phyloP scores from a whole-genome alignment of 2,113 vertebrate species.

The Acrocephalus kingi region DNA sequence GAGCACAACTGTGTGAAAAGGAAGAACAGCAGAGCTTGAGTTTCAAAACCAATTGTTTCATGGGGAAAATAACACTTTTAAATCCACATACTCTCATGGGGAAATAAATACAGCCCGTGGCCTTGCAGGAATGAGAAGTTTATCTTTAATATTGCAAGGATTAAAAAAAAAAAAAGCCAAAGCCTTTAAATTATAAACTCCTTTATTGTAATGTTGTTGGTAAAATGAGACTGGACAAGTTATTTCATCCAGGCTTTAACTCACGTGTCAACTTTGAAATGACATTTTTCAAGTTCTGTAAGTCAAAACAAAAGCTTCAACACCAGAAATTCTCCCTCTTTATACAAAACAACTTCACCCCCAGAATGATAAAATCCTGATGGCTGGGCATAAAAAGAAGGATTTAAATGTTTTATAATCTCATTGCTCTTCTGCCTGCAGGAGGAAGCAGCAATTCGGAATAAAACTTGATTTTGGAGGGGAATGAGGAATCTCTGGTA shows the following conservation, averaged over 20 bases:
- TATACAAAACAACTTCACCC: not conserved
- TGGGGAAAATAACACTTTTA: not conserved
- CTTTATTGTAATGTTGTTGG: not conserved
- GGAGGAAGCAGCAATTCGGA: not conserved
- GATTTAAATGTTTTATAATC: not conserved
- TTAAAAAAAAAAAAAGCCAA: not conserved
- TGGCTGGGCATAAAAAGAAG: not conserved
- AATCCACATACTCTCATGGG: not conserved
- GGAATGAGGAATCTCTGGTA: not conserved
- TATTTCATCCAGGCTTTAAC: not conserved
- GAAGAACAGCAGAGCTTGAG: not conserved
- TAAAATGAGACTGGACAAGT: not conserved
- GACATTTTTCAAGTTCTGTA: not conserved
- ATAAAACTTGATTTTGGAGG: not conserved
- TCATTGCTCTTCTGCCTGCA: not conserved
- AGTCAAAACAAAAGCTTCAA: not conserved
- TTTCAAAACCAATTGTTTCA: not conserved
- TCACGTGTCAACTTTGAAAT: not conserved
- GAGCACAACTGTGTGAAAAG: not conserved
- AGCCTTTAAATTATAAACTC: not conserved
- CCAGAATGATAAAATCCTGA: not conserved
- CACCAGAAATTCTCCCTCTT: not conserved
- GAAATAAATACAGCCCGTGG: not conserved
- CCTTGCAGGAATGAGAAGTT: not conserved
- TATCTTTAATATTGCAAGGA: not conserved